These are phyloP conservation scores for Chascanopsetta lugubris DNA, from an alignment of 2,113 vertebrate species.

Conservation along the genomic window DNA sequence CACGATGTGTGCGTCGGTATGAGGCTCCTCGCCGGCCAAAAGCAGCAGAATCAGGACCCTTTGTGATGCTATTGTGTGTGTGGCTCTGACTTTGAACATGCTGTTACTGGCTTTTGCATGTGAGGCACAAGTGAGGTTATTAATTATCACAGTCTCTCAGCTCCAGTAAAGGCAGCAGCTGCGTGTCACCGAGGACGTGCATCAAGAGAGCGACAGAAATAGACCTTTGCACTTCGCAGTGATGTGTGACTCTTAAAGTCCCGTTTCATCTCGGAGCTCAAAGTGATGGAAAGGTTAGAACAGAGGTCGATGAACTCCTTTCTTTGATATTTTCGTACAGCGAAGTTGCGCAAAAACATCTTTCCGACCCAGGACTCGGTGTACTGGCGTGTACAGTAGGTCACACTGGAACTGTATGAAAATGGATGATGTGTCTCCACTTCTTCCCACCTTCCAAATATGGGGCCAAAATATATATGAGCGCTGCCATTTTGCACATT, in stretches of 20 bases:
- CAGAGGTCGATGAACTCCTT: neutral
- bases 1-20: constrained; percentile 30
- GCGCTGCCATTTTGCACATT: no score
- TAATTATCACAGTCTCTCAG: constrained; percentile 66
- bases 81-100: constrained; percentile 69
- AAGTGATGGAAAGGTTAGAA: neutral
- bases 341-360: neutral
- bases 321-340: neutral
- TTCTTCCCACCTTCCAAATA: no score
- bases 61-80: constrained; percentile 61
- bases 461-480: no score
- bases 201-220: constrained; percentile 50
- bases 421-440: no score
- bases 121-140: constrained; percentile 69
- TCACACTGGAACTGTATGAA: neutral
- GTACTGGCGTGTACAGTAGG: neutral
- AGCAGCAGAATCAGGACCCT: constrained; percentile 48
- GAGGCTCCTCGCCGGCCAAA: constrained; percentile 27
- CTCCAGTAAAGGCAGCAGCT: constrained; percentile 68
- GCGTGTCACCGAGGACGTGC: constrained; percentile 59
- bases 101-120: constrained; percentile 56
- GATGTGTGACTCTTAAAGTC: constrained; percentile 37
- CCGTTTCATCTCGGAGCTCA: constrained; percentile 18
- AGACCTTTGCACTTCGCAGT: constrained; percentile 30
- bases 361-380: neutral